Conservation (phyloP, 2,113 vertebrate genomes). For the Pelecanoides urinatrix region DNA sequence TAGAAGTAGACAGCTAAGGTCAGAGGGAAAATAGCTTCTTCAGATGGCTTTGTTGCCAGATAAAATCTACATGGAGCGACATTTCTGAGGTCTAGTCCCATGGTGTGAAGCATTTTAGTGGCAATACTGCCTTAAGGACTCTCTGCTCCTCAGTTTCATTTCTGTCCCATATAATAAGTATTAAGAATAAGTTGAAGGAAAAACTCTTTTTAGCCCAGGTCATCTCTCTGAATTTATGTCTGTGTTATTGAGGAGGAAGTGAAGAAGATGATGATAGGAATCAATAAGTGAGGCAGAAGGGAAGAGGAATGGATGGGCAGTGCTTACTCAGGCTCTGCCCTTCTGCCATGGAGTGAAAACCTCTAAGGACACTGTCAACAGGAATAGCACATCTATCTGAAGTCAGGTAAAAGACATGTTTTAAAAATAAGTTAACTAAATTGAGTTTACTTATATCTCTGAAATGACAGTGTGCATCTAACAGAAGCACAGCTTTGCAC, state of each 20-base stretch:
- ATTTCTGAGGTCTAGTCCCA: background rate
- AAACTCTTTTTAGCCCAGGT: background rate
- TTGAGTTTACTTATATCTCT: background rate
- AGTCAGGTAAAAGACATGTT: background rate
- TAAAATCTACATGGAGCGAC: background rate
- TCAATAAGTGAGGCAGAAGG: background rate
- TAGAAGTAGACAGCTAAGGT: background rate
- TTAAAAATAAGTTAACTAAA: background rate
- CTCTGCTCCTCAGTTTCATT: background rate
- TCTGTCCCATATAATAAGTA: background rate
- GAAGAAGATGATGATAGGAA: background rate
- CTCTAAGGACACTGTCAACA: background rate
- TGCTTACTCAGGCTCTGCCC: background rate
- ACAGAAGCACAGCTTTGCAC: background rate
- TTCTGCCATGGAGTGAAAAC: background rate
- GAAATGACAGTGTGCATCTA: background rate
- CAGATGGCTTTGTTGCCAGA: background rate
- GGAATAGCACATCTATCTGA: background rate
- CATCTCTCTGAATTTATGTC: background rate
- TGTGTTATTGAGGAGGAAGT: background rate
- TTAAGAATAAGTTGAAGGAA: background rate
- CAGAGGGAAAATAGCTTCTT: background rate
- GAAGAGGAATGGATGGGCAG: background rate
- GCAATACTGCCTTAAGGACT: background rate
- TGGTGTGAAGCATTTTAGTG: background rate